These are phyloP conservation scores for Stenurella melanura DNA, from an alignment of 2,888 invertebrate genomes.

Conservation along the genomic window DNA sequence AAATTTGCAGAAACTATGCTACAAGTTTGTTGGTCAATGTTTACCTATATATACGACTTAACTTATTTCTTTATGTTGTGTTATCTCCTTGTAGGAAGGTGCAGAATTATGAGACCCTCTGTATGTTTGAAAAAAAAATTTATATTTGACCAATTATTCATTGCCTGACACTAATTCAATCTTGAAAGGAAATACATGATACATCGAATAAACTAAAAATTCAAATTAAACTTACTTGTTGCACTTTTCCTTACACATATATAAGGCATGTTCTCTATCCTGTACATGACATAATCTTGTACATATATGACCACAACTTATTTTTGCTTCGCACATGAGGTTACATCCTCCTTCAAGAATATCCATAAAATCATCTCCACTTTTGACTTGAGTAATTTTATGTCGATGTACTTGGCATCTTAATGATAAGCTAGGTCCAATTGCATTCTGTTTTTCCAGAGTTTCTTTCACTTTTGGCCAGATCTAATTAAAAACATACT, in stretches of 20 bases:
- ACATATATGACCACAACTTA: slow-evolving; percentile 80
- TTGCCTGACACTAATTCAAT: no score
- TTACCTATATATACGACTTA: no score
- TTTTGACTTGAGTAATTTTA: slow-evolving; percentile 70
- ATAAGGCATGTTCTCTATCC: slow-evolving; percentile 75
- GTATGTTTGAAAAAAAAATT: no score
- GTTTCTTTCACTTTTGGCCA: slow-evolving; percentile 77
- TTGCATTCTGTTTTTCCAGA: slow-evolving; percentile 74
- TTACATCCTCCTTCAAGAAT: slow-evolving; percentile 80
- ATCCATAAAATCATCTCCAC: slow-evolving; percentile 72
- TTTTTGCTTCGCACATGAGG: slow-evolving; percentile 72
- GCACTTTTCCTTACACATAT: slow-evolving; percentile 75
- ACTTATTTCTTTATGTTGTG: no score
- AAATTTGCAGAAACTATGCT: no score
- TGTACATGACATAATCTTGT: slow-evolving; percentile 77
- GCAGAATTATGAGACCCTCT: no score
- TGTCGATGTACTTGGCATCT: slow-evolving; percentile 75
- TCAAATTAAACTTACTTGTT: slow-evolving; percentile 71
- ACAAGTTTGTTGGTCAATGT: no score
- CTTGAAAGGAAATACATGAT: no score
- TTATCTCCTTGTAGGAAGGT: no score
- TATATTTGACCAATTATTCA: no score
- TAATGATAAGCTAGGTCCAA: slow-evolving; percentile 75
- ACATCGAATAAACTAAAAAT: slow-evolving; percentile 1
- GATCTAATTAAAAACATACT: slow-evolving; percentile 61